phyloP scores from a whole-genome alignment of 2,888 invertebrate species.

The Pyrochroa serraticornis region DNA sequence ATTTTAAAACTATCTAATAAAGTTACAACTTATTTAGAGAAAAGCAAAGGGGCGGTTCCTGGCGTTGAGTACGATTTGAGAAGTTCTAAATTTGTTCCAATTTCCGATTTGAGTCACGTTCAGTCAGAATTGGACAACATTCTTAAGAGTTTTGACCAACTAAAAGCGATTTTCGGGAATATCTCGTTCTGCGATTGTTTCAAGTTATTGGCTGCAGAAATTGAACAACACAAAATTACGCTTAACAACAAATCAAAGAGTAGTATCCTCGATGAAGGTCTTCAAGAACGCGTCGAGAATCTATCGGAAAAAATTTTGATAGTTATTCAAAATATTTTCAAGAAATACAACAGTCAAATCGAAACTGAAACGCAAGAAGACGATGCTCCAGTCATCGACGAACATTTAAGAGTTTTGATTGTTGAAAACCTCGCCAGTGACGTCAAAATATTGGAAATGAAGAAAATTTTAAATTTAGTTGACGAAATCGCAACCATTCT shows the following conservation, averaged over 20 bases:
- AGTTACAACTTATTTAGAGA: slow-evolving; percentile 34
- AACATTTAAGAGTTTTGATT: slow-evolving; percentile 71
- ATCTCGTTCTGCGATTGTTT: slow-evolving; percentile 39
- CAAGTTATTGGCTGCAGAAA: slow-evolving; percentile 38
- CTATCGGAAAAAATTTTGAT: slow-evolving; percentile 57
- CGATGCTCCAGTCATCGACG: slow-evolving; percentile 62
- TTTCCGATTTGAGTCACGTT: slow-evolving; percentile 5
- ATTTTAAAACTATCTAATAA: slow-evolving; percentile 40
- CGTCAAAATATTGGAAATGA: slow-evolving; percentile 64
- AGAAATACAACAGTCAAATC: slow-evolving; percentile 57
- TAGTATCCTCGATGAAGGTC: slow-evolving; percentile 40
- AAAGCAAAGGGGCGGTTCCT: slow-evolving; percentile 13
- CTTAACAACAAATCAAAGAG: slow-evolving; percentile 19
- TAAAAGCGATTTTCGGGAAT: slow-evolving; percentile 40
- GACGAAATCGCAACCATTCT: slow-evolving; percentile 55
- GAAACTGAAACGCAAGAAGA: slow-evolving; percentile 48
- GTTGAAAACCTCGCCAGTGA: slow-evolving; percentile 68
- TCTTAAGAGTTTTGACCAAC: not conserved
- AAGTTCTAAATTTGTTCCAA: slow-evolving; percentile 1
- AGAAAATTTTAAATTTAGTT: slow-evolving; percentile 51
- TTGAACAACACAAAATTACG: slow-evolving; percentile 8
- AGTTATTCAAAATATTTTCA: slow-evolving; percentile 66
- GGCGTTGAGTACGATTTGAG: slow-evolving; percentile 1
- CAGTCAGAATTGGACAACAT: slow-evolving; percentile 26
- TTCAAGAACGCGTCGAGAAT: slow-evolving; percentile 27